Percentiles rank a stretch among this genome's conserved stretches.
Evolutionary conservation across 2,797 vertebrate species (phyloP).

Genomic region (Tragopan temminckii): DNA sequence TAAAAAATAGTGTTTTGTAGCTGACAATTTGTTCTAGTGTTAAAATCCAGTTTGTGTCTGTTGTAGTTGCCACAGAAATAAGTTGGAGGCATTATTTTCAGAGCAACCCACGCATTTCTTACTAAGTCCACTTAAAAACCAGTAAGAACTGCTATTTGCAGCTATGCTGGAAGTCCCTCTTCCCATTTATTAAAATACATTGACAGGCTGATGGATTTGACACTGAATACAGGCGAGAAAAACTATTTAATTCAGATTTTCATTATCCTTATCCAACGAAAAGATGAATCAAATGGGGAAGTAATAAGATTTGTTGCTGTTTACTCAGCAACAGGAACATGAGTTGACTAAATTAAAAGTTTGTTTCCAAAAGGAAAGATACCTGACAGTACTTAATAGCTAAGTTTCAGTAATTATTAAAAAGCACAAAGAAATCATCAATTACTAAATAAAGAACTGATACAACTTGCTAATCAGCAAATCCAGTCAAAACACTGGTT

Average conservation of each 20-base stretch:
- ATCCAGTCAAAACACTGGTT: neutral
- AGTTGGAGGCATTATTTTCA: no score
- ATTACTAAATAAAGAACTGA: neutral
- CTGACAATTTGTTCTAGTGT: no score
- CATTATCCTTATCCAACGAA: neutral
- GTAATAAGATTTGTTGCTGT: conserved; percentile 1
- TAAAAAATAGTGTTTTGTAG: no score
- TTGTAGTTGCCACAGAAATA: no score
- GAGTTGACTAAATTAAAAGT: neutral
- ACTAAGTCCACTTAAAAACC: neutral
- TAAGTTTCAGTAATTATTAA: neutral
- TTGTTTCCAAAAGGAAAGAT: neutral
- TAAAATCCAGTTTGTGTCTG: no score
- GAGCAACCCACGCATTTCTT: neutral
- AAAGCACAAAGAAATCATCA: neutral
- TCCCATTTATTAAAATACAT: neutral
- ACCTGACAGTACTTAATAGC: neutral
- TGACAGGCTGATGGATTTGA: neutral
- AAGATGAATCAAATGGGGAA: neutral
- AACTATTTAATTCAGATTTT: neutral
- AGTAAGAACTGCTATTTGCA: neutral
- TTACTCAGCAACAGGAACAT: neutral
- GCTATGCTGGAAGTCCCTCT: neutral
- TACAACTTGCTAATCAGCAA: neutral
- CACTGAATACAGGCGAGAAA: neutral